phyloP scores from a whole-genome alignment of 2,797 vertebrate species.

The Gadopsis marmoratus region DNA sequence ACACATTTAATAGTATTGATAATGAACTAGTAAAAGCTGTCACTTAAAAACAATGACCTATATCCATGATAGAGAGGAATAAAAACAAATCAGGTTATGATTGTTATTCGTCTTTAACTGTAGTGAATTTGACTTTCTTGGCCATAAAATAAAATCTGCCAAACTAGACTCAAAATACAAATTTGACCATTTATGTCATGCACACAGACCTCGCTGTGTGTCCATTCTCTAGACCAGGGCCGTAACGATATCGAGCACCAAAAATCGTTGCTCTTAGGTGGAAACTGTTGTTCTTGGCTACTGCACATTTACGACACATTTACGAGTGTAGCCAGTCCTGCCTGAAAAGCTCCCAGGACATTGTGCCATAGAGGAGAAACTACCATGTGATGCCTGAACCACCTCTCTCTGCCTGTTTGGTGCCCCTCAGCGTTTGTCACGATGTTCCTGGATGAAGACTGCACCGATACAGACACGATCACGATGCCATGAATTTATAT shows the following conservation, averaged over 20 bases:
- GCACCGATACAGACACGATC: neutral
- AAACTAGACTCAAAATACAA: neutral
- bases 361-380: conserved; percentile 32
- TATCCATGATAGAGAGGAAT: neutral
- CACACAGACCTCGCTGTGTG: neutral
- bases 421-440: neutral
- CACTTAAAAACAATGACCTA: neutral
- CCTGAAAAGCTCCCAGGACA: neutral
- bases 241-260: neutral
- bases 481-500: neutral
- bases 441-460: neutral
- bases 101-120: conserved; percentile 4
- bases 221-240: neutral
- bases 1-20: conserved; percentile 18
- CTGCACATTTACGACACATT: no score
- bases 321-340: neutral
- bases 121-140: conserved; percentile 3
- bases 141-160: conserved; percentile 13
- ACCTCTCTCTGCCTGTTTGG: neutral
- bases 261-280: no score
- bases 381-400: conserved; percentile 4
- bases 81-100: conserved; percentile 1
- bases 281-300: no score
- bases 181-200: conserved; percentile 22
- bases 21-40: neutral